phyloP scores from a whole-genome alignment of 2,797 vertebrate species.

The Ficedula albicollis region DNA sequence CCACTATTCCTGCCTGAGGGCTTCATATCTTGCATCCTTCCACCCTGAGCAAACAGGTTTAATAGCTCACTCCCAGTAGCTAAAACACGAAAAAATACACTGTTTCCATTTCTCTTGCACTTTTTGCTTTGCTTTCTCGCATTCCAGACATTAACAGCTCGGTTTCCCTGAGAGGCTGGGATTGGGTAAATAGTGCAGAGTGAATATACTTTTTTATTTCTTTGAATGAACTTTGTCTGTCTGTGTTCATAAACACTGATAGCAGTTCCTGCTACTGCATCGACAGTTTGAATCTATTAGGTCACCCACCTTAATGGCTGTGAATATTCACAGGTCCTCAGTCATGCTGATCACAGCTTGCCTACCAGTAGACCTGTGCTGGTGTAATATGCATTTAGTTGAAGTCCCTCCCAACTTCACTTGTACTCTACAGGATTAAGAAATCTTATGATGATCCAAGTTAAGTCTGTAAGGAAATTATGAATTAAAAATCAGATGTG shows the following conservation, averaged over 20 bases:
- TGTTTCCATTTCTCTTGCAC: background rate
- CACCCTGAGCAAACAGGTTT: accelerated
- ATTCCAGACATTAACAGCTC: background rate
- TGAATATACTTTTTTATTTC: background rate
- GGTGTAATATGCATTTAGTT: background rate
- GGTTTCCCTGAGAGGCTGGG: background rate
- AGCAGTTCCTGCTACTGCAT: background rate
- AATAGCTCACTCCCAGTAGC: background rate
- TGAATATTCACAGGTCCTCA: background rate
- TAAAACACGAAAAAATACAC: background rate
- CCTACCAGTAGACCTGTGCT: background rate
- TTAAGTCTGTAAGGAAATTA: slow-evolving; percentile 38
- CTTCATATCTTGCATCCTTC: background rate
- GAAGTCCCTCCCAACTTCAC: accelerated
- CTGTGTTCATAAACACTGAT: background rate
- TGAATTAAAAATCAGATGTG: slow-evolving; percentile 37
- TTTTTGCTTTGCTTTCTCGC: background rate
- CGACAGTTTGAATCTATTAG: background rate
- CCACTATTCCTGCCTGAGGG: background rate
- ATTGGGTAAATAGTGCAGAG: background rate
- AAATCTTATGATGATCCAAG: slow-evolving; percentile 23
- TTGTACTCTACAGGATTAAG: background rate
- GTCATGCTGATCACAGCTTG: background rate
- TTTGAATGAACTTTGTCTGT: background rate
- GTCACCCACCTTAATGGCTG: background rate